A percentile compares a stretch with the other conserved stretches of the same genome.
These are phyloP conservation scores for Pan paniscus DNA, from an alignment of 2,113 vertebrate genomes.

Conservation along the genomic window DNA sequence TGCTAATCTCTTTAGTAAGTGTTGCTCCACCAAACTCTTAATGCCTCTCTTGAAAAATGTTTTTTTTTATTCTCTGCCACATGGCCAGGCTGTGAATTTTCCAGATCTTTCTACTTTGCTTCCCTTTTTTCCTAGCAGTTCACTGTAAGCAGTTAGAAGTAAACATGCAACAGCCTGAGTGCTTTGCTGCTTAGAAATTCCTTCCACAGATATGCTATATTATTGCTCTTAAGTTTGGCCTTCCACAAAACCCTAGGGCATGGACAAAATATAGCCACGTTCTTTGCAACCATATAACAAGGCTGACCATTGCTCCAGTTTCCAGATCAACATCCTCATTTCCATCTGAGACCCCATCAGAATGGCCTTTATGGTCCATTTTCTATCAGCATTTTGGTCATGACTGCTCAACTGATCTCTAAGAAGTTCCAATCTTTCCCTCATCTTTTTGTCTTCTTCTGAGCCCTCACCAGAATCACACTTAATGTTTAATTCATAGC, in stretches of 20 bases:
- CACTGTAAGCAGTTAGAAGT: background rate
- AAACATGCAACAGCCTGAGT: background rate
- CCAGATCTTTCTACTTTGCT: background rate
- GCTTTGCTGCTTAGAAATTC: background rate
- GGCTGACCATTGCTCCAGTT: background rate
- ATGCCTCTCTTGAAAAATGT: background rate
- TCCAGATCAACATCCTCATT: background rate
- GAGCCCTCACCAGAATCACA: background rate
- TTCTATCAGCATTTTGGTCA: background rate
- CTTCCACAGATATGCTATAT: background rate
- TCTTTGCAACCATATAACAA: background rate
- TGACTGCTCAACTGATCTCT: background rate
- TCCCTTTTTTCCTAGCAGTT: background rate
- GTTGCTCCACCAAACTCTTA: background rate
- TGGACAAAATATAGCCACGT: background rate
- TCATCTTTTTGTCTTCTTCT: background rate
- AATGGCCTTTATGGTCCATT: background rate
- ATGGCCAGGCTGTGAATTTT: background rate
- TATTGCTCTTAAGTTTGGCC: background rate
- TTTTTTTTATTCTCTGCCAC: background rate
- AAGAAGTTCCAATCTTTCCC: background rate
- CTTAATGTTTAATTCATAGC: background rate
- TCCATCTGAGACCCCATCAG: background rate
- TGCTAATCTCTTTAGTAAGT: background rate
- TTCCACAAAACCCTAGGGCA: background rate